phyloP scores from a whole-genome alignment of 2,797 vertebrate species.

The Acropternis orthonyx region DNA sequence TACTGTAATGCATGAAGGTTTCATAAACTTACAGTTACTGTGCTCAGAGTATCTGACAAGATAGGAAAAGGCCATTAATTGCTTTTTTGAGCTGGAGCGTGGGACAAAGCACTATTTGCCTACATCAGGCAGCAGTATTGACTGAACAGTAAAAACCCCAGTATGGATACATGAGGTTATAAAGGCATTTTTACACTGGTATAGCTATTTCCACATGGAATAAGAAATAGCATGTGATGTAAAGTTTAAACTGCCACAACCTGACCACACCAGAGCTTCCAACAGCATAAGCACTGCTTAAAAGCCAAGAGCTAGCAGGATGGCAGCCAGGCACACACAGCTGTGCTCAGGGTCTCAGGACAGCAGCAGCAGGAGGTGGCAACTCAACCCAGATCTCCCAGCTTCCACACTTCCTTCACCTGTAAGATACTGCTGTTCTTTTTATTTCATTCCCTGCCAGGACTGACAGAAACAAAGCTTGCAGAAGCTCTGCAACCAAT shows the following conservation, averaged over 20 bases:
- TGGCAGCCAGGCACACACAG: not conserved
- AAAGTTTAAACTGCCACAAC: not conserved
- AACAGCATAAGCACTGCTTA: not conserved
- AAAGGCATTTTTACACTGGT: not conserved
- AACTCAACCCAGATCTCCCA: not conserved
- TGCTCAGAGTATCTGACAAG: not conserved
- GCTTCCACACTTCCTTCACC: not conserved
- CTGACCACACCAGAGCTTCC: not conserved
- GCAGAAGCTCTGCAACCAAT: not conserved
- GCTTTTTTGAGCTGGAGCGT: not conserved
- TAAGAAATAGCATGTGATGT: not conserved
- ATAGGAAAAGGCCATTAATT: not conserved
- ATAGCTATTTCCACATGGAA: not conserved
- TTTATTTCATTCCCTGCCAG: not conserved
- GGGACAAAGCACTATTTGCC: not conserved
- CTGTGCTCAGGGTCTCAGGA: not conserved
- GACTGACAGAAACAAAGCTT: not conserved
- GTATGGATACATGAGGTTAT: fast-evolving
- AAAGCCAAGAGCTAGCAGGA: not conserved
- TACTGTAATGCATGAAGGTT: not conserved
- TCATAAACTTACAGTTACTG: not conserved
- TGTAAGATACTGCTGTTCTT: not conserved
- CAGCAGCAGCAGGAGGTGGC: not conserved
- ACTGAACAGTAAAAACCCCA: not conserved
- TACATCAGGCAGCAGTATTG: not conserved